These are phyloP conservation scores for Empidonax alnorum DNA, from an alignment of 2,113 vertebrate genomes.

Conservation along the genomic window DNA sequence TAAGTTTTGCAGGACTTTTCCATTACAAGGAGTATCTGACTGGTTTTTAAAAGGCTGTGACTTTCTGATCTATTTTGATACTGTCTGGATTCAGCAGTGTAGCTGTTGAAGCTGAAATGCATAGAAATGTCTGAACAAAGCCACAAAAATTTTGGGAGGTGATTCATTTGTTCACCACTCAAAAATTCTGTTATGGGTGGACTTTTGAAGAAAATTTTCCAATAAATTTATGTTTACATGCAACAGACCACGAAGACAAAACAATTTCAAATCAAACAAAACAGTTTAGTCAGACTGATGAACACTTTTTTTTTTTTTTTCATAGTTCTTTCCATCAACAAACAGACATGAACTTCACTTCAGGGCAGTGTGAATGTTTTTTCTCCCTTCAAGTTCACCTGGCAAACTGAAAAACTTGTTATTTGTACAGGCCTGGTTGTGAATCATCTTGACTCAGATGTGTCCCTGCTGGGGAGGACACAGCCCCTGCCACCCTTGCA, in stretches of 20 bases:
- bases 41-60: background rate
- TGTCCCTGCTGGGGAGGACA: constrained; percentile 37
- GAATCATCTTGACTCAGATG: constrained; percentile 56
- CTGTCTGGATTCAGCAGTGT: background rate
- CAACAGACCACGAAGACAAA: constrained; percentile 33
- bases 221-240: constrained; percentile 15
- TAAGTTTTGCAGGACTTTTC: background rate
- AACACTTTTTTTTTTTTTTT: background rate
- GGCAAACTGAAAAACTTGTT: constrained; percentile 62
- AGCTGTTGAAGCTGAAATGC: background rate
- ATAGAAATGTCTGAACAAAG: constrained; percentile 2
- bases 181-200: background rate
- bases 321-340: constrained; percentile 6
- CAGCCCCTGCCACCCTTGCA: background rate
- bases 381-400: constrained; percentile 31
- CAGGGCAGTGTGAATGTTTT: constrained; percentile 23
- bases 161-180: constrained; percentile 36
- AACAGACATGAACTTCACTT: constrained; percentile 47
- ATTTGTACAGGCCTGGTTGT: constrained; percentile 44
- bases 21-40: background rate
- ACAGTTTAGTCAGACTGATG: background rate
- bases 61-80: background rate
- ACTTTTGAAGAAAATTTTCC: constrained; percentile 19
- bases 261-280: constrained; percentile 17
- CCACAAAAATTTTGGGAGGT: background rate